Evolutionary conservation across 2,888 invertebrate genomes (phyloP).

Genomic region (Rotaria magnacalcarata): DNA sequence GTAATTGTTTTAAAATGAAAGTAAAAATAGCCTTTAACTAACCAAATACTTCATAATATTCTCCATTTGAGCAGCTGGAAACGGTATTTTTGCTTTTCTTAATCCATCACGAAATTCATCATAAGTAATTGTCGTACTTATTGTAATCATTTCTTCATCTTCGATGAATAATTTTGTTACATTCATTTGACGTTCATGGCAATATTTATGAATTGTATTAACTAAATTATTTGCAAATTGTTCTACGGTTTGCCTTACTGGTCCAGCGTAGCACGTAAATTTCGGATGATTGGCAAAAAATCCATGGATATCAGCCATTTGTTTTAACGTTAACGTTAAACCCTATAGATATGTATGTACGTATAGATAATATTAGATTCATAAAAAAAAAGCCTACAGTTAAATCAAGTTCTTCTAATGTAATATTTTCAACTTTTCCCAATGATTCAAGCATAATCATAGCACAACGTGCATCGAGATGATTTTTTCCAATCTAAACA

Average conservation of each 20-base stretch:
- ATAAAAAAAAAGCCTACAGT: not conserved
- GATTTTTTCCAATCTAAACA: slow-evolving; percentile 22
- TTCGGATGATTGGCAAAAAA: not conserved
- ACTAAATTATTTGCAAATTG: not conserved
- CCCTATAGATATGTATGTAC: not conserved
- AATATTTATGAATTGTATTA: not conserved
- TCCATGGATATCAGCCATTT: not conserved
- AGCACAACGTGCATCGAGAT: not conserved
- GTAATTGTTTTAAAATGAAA: not conserved
- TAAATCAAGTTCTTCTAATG: slow-evolving; percentile 34
- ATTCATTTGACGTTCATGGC: not conserved
- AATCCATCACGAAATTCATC: not conserved
- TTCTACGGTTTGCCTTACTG: not conserved
- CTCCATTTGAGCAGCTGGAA: not conserved
- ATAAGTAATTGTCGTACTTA: not conserved
- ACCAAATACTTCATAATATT: not conserved
- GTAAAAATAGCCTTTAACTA: not conserved
- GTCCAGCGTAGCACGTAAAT: not conserved
- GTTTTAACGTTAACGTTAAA: not conserved
- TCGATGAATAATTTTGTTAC: not conserved
- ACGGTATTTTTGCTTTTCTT: not conserved
- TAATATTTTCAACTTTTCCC: not conserved
- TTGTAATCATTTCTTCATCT: not conserved
- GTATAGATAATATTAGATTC: not conserved
- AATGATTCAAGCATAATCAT: slow-evolving; percentile 11